These are phyloP conservation scores for Hyperoplus immaculatus DNA, from an alignment of 2,797 vertebrate genomes.

Conservation along the genomic window DNA sequence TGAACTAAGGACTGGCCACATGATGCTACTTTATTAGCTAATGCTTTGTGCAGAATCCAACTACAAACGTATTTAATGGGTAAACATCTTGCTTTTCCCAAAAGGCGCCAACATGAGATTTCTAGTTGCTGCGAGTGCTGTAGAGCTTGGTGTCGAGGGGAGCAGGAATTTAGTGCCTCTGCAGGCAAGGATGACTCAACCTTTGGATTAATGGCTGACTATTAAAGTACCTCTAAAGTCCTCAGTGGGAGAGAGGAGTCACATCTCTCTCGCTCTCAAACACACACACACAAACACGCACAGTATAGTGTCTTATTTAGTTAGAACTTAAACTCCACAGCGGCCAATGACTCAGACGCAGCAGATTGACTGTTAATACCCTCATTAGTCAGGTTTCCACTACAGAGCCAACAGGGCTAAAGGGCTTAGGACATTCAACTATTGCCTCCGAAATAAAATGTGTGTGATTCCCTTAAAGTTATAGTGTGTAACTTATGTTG, in stretches of 20 bases:
- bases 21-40: constrained; percentile 23
- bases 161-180: constrained; percentile 75
- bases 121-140: constrained; percentile 54
- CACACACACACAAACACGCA: constrained; percentile 50
- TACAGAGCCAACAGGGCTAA: constrained; percentile 50
- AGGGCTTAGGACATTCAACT: constrained; percentile 48
- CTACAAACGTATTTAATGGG: constrained; percentile 34
- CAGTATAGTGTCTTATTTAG: constrained; percentile 65
- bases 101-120: constrained; percentile 46
- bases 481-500: too few species aligned
- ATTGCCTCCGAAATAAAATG: constrained; percentile 45
- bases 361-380: constrained; percentile 67
- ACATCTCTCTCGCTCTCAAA: constrained; percentile 44
- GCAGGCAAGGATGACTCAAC: constrained; percentile 79
- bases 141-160: constrained; percentile 56
- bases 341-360: constrained; percentile 64
- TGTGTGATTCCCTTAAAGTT: constrained; percentile 33
- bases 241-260: constrained; percentile 68
- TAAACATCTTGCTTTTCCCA: constrained; percentile 45
- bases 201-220: constrained; percentile 77
- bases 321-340: constrained; percentile 61
- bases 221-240: constrained; percentile 75
- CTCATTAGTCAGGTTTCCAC: constrained; percentile 73
- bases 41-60: background rate
- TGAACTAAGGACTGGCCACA: background rate